Base-by-base conservation (phyloP, 2,797 vertebrate genomes). In the Margarornis squamiger region DNA sequence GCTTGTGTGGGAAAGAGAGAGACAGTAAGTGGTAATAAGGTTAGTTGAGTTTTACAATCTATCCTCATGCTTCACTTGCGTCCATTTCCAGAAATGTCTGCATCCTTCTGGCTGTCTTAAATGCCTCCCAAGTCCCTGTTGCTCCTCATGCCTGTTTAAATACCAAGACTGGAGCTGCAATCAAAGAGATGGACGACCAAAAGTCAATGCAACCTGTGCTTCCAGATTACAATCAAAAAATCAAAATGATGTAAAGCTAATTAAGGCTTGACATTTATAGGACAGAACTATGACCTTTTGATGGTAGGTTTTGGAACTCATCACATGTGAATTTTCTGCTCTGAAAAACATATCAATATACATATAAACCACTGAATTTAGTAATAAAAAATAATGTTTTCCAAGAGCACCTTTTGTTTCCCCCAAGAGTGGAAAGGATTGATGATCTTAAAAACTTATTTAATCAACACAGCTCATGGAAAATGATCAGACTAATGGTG, bases 21-120 rank as follows among this genome's bases (percentile, higher is more conserved):
- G 82, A 90, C 23, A 68, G 61, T 62, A 51, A 79, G 22, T 70
- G 23, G 11, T 73, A 93, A 86, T 51, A 86, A 86, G 55, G 86
- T 97, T 80, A 94, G 72, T 6, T 45, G 34, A 16, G 46, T 86
- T 95, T 94, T 96, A 73, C 29, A 79, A 1, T 96, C 79, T 84
- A 78, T 46, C 71, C 55, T 95, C 71, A 92, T 86, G 89, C 80
- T 73, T 94, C 93, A 36, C 67, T 94, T 95, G 83, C 72, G 75
- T 95, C 80, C 79, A 74, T 95, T 97, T 97, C 62, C 81, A 95
- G 95, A 95, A 96, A 96, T 61, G 41, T 90, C 73, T 96, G 36
- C 80, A 92, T 94, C 78, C 13, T 91, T 91, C 89, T 94, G 74
- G 22, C 74, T 93, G 36, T 90, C 77, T 82, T 57, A 95, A 97